A percentile compares a stretch with the other conserved stretches of the same genome.
Evolutionary conservation across 1,140 invertebrate species (phyloP).

Genomic region (Bursaphelenchus mucronatus): DNA sequence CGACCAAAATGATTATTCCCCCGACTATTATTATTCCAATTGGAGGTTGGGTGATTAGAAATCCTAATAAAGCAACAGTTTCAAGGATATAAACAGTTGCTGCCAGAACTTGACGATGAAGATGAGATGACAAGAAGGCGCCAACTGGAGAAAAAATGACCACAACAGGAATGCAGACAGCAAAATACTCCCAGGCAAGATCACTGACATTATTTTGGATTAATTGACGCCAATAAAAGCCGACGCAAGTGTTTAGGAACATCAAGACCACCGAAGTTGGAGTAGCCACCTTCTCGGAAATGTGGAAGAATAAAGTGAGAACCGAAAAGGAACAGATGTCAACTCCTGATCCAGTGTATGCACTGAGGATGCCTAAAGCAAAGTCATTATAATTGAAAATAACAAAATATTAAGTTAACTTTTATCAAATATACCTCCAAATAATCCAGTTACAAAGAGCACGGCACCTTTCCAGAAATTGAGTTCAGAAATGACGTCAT

Average conservation of each 20-base stretch:
- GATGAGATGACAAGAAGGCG: constrained; percentile 40
- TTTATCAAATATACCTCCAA: constrained; percentile 44
- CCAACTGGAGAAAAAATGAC: constrained; percentile 29
- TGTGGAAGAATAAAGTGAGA: constrained; percentile 38
- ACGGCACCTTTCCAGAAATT: constrained; percentile 44
- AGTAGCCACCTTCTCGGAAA: constrained; percentile 46
- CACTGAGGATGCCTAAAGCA: constrained; percentile 39
- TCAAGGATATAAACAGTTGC: constrained; percentile 38
- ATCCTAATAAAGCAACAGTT: constrained; percentile 25
- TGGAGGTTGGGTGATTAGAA: constrained; percentile 21
- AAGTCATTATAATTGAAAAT: constrained; percentile 20
- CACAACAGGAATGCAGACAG: constrained; percentile 27
- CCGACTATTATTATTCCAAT: constrained; percentile 18
- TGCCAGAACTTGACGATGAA: constrained; percentile 42
- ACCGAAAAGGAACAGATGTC: constrained; percentile 44
- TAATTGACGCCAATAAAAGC: constrained; percentile 40
- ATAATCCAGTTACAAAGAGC: constrained; percentile 45
- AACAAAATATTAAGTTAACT: not conserved
- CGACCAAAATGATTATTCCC: constrained; percentile 20
- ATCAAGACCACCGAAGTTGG: constrained; percentile 44
- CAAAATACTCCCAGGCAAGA: constrained; percentile 33
- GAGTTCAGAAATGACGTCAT: constrained; percentile 42
- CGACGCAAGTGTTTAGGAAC: constrained; percentile 36
- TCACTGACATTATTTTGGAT: constrained; percentile 22
- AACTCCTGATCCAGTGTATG: constrained; percentile 29